These are phyloP conservation scores for Cervus canadensis DNA, from an alignment of 2,113 vertebrate genomes.

Conservation along the genomic window DNA sequence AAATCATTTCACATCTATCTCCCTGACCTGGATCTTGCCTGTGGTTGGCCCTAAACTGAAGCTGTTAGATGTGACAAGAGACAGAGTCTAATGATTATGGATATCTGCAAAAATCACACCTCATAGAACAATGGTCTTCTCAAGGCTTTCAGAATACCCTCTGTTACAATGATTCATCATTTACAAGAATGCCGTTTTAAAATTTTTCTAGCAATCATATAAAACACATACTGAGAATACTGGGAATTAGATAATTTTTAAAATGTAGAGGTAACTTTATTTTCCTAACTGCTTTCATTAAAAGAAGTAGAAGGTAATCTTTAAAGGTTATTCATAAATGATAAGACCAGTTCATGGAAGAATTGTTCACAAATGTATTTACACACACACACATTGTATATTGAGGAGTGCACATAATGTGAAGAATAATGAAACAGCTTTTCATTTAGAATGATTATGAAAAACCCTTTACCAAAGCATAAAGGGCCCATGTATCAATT, in stretches of 20 bases:
- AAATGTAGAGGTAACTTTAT: background rate
- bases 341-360: background rate
- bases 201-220: constrained; percentile 13
- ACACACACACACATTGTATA: background rate
- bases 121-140: background rate
- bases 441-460: background rate
- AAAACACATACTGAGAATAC: background rate
- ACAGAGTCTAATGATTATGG: background rate
- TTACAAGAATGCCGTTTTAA: background rate
- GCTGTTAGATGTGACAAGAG: background rate
- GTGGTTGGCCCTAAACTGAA: background rate
- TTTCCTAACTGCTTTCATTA: background rate
- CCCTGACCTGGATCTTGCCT: background rate
- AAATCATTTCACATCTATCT: background rate
- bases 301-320: background rate
- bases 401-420: background rate
- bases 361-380: background rate
- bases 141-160: background rate
- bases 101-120: constrained; percentile 16
- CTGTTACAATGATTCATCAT: background rate
- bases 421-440: background rate
- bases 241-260: background rate
- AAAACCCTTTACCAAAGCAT: background rate
- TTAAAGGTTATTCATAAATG: constrained; percentile 13
- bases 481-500: background rate